Conservation (phyloP, 2,888 invertebrate species). For the Aleiodes testaceus region DNA sequence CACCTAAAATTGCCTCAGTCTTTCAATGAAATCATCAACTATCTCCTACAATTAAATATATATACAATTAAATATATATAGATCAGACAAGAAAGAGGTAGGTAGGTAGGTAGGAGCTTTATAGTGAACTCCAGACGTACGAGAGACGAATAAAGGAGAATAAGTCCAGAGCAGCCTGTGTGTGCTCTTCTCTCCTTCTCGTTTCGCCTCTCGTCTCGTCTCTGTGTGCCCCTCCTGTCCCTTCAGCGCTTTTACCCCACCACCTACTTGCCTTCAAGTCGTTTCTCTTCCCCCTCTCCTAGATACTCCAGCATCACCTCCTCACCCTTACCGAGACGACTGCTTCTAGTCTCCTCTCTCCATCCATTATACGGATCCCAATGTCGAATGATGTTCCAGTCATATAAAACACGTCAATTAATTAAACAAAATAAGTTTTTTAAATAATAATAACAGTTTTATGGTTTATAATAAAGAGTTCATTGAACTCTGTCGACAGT, state of each 20-base stretch:
- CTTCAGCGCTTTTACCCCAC: slow-evolving; percentile 30
- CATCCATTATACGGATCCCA: slow-evolving; percentile 24
- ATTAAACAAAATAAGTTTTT: slow-evolving; percentile 12
- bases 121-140: slow-evolving; percentile 23
- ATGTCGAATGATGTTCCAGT: slow-evolving; percentile 21
- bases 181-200: slow-evolving; percentile 42
- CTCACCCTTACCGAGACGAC: slow-evolving; percentile 32
- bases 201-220: slow-evolving; percentile 27
- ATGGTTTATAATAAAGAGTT: not conserved
- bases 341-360: slow-evolving; percentile 25
- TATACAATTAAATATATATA: slow-evolving; percentile 13
- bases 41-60: no score
- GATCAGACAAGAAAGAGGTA: slow-evolving; percentile 9
- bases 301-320: not conserved
- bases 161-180: slow-evolving; percentile 56
- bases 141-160: slow-evolving; percentile 44
- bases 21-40: no score
- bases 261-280: slow-evolving; percentile 25
- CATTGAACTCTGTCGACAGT: slow-evolving; percentile 27
- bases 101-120: slow-evolving; percentile 15
- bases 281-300: slow-evolving; percentile 6
- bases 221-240: slow-evolving; percentile 13
- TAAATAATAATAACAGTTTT: not conserved
- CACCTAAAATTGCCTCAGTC: no score
- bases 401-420: slow-evolving; percentile 24